Percentiles rank a stretch among this genome's conserved stretches.
phyloP scores from a whole-genome alignment of 2,113 vertebrate genomes.

The Empidonax traillii region DNA sequence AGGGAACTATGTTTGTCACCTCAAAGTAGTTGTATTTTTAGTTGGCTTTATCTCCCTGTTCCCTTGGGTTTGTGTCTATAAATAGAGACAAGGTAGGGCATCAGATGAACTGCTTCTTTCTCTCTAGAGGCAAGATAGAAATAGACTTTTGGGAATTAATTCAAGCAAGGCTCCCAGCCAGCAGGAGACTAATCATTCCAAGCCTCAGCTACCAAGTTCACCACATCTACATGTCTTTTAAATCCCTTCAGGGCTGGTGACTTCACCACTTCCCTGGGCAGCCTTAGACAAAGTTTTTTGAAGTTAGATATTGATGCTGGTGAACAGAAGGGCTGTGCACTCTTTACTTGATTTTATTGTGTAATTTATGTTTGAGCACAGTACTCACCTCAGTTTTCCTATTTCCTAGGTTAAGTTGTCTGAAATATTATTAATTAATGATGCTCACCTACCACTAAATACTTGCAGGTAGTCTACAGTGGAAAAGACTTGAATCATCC shows the following conservation, averaged over 20 bases:
- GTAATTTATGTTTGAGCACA: background rate
- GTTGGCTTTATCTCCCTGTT: background rate
- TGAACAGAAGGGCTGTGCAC: background rate
- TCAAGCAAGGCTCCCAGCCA: background rate
- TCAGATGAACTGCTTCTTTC: background rate
- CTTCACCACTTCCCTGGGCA: background rate
- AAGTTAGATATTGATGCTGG: background rate
- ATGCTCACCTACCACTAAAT: slow-evolving; percentile 14
- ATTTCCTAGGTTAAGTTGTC: background rate
- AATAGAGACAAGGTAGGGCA: background rate
- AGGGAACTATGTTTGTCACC: background rate
- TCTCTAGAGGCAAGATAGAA: background rate
- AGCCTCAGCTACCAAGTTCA: background rate
- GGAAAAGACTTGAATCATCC: slow-evolving; percentile 97
- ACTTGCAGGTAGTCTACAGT: slow-evolving; percentile 89
- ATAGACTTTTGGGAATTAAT: background rate
- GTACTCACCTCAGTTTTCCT: background rate
- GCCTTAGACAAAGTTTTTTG: background rate
- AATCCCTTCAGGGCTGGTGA: background rate
- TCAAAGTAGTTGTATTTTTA: background rate
- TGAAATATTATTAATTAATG: background rate
- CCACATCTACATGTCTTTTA: accelerated
- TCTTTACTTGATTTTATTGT: background rate
- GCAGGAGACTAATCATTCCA: background rate
- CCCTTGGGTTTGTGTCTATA: background rate